These are phyloP conservation scores for Paramormyrops hopkinsi DNA, from an alignment of 2,797 vertebrate genomes.

Conservation along the genomic window DNA sequence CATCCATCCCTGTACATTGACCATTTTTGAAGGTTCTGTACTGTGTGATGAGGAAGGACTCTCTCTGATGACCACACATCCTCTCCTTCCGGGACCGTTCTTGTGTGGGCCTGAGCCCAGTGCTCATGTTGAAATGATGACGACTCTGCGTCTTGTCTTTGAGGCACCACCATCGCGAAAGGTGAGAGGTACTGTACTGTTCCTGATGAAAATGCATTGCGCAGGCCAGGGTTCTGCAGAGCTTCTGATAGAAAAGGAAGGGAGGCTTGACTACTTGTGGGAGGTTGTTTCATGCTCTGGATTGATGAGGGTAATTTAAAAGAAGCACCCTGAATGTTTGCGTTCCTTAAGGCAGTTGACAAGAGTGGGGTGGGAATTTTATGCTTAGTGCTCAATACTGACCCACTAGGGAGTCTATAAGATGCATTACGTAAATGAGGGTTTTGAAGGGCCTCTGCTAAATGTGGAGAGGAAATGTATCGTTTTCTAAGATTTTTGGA, in stretches of 20 bases:
- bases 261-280: constrained; percentile 27
- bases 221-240: constrained; percentile 53
- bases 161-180: constrained; percentile 80
- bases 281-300: constrained; percentile 38
- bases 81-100: constrained; percentile 54
- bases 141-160: constrained; percentile 66
- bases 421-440: constrained; percentile 7
- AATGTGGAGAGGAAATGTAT: constrained; percentile 26
- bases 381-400: constrained; percentile 32
- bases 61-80: constrained; percentile 67
- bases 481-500: background rate
- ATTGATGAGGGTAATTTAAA: constrained; percentile 43
- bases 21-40: constrained; percentile 63
- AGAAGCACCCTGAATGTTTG: constrained; percentile 25
- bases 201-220: constrained; percentile 54
- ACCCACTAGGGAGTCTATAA: constrained; percentile 38
- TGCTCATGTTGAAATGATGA: constrained; percentile 54
- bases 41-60: constrained; percentile 60
- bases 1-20: constrained; percentile 62
- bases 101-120: constrained; percentile 60
- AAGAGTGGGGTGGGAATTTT: constrained; percentile 29
- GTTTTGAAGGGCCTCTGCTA: constrained; percentile 19
- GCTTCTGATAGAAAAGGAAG: constrained; percentile 40
- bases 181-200: constrained; percentile 22
- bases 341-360: constrained; percentile 37